A percentile compares a stretch with the other conserved stretches of the same genome.
Evolutionary conservation across 1,140 invertebrate genomes (phyloP).

Genomic region (Delia radicum): DNA sequence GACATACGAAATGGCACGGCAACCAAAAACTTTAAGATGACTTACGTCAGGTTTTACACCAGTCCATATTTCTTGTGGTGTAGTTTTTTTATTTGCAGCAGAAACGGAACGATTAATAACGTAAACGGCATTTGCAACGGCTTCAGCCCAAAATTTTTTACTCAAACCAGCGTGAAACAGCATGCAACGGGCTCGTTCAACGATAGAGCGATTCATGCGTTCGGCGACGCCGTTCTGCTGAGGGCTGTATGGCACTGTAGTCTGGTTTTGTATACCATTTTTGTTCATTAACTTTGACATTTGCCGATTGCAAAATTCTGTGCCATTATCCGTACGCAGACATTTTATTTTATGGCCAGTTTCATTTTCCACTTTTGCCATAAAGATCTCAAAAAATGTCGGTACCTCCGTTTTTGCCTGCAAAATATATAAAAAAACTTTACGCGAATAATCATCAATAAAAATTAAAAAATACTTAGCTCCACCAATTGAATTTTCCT

Average conservation of each 20-base stretch:
- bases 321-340: conserved; percentile 43
- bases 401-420: conserved; percentile 33
- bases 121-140: conserved; percentile 52
- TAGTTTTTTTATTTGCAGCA: conserved; percentile 24
- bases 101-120: conserved; percentile 51
- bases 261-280: conserved; percentile 33
- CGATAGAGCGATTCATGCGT: conserved; percentile 38
- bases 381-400: conserved; percentile 11
- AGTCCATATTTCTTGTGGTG: conserved; percentile 39
- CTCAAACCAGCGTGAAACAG: conserved; percentile 44
- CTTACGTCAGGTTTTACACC: conserved; percentile 36
- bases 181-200: conserved; percentile 42
- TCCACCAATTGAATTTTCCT: conserved; percentile 37
- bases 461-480: conserved; percentile 49
- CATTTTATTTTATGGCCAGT: conserved; percentile 16
- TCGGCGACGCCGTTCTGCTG: conserved; percentile 48
- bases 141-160: conserved; percentile 57
- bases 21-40: conserved; percentile 51
- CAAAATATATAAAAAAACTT: conserved; percentile 27
- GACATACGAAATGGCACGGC: conserved; percentile 51
- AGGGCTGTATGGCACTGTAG: conserved; percentile 39
- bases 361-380: conserved; percentile 12
- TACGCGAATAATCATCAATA: conserved; percentile 46
- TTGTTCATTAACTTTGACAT: background rate
- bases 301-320: conserved; percentile 35